Conservation (phyloP, 2,888 invertebrate species). For the Cecidostiba fungosa region DNA sequence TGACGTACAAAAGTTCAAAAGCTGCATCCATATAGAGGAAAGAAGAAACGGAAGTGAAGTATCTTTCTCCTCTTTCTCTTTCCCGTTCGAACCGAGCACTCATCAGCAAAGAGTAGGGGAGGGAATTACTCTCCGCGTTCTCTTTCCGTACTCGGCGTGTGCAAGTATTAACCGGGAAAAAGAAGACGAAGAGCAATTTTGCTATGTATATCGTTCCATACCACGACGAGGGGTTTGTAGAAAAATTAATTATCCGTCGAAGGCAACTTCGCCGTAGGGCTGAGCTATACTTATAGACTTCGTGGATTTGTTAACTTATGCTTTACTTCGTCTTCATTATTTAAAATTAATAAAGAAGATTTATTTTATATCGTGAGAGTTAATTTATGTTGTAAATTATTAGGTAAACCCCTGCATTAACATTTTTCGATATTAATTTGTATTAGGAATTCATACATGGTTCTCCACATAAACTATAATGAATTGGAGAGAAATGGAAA, state of each 20-base stretch:
- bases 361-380: neutral
- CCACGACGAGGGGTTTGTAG: neutral
- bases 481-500: neutral
- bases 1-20: slow-evolving; percentile 3
- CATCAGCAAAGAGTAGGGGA: slow-evolving; percentile 63
- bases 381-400: too few species aligned
- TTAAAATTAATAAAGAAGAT: neutral
- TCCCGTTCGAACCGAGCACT: slow-evolving; percentile 42
- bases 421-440: too few species aligned
- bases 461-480: too few species aligned
- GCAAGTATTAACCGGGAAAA: slow-evolving; percentile 30
- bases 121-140: slow-evolving; percentile 69
- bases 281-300: slow-evolving; percentile 30
- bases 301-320: neutral
- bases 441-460: too few species aligned
- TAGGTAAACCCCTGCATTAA: too few species aligned
- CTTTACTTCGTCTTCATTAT: too few species aligned
- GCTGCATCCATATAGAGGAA: neutral
- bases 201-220: neutral
- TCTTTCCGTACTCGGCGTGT: slow-evolving; percentile 46
- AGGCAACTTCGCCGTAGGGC: neutral
- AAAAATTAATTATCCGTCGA: slow-evolving; percentile 45
- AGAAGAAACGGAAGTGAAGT: slow-evolving; percentile 46
- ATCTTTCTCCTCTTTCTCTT: slow-evolving; percentile 53
- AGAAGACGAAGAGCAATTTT: slow-evolving; percentile 3